Conservation (phyloP, 2,888 invertebrate genomes). For the Aspidapion aeneum region DNA sequence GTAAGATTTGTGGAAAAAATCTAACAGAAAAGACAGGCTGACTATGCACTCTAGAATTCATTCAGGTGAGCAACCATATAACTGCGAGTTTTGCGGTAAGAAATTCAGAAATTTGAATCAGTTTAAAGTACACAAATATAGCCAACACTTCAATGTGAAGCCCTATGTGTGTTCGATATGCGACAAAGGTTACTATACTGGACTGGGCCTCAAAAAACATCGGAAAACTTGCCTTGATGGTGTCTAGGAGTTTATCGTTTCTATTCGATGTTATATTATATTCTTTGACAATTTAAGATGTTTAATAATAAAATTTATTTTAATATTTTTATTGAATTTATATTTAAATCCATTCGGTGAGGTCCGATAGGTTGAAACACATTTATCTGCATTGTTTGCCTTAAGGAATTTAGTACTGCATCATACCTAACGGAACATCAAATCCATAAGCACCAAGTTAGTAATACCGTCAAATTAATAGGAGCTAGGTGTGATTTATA, state of each 20-base stretch:
- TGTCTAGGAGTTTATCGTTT: too few relatives aligned
- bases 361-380: constrained; percentile 52
- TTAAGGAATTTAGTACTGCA: constrained; percentile 50
- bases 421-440: constrained; percentile 43
- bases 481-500: constrained; percentile 43
- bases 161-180: background rate
- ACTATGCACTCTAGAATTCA: background rate
- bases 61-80: background rate
- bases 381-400: constrained; percentile 52
- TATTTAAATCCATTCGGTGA: too few relatives aligned
- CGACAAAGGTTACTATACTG: background rate
- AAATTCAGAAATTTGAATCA: background rate
- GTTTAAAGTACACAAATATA: background rate
- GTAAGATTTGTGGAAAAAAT: background rate
- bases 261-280: too few relatives aligned
- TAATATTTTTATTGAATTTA: too few relatives aligned
- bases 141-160: background rate
- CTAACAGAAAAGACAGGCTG: background rate
- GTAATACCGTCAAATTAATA: constrained; percentile 47
- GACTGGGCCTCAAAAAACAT: background rate
- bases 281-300: too few relatives aligned
- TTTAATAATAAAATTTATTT: too few relatives aligned
- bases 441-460: constrained; percentile 39
- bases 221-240: background rate
- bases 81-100: background rate